Conservation (phyloP, 2,797 vertebrate genomes). For the Menidia menidia region DNA sequence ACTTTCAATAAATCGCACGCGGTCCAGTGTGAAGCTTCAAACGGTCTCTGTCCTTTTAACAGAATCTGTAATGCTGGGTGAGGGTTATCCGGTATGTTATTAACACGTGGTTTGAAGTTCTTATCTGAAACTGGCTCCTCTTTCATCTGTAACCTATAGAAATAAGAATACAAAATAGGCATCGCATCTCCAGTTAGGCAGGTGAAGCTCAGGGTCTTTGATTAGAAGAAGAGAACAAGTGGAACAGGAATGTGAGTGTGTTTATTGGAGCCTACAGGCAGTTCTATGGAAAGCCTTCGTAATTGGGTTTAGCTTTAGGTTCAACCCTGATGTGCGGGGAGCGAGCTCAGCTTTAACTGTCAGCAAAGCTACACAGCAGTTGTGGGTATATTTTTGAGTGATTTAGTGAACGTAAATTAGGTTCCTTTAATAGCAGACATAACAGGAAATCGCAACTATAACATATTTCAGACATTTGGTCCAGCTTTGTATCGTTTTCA, state of each 20-base stretch:
- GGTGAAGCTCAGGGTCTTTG: slow-evolving; percentile 32
- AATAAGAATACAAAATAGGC: slow-evolving; percentile 43
- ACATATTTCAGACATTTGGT: too few relatives aligned
- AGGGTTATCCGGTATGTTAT: slow-evolving; percentile 12
- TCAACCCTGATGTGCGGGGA: slow-evolving; percentile 60
- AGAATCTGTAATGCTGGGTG: slow-evolving; percentile 45
- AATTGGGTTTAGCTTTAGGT: slow-evolving; percentile 60
- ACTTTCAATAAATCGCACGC: slow-evolving; percentile 53
- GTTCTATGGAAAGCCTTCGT: slow-evolving; percentile 51
- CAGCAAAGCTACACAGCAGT: slow-evolving; percentile 54
- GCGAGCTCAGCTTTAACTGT: slow-evolving; percentile 66
- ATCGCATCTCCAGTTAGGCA: slow-evolving; percentile 17
- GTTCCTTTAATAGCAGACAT: slow-evolving; percentile 29
- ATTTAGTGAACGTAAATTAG: background rate
- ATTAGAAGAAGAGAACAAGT: slow-evolving; percentile 21
- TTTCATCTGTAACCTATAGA: slow-evolving; percentile 22
- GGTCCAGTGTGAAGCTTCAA: slow-evolving; percentile 23
- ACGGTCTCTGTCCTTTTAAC: slow-evolving; percentile 50
- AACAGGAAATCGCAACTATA: slow-evolving; percentile 13
- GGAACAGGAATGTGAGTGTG: slow-evolving; percentile 17
- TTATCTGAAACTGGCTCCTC: slow-evolving; percentile 2
- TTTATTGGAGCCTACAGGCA: slow-evolving; percentile 51
- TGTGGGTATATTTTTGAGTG: slow-evolving; percentile 47
- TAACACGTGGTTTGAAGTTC: slow-evolving; percentile 15
- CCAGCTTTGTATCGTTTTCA: too few relatives aligned